Percentiles rank a stretch among this genome's conserved stretches.
Evolutionary conservation across 2,888 invertebrate species (phyloP).

Genomic region (Choreutis nemorana): DNA sequence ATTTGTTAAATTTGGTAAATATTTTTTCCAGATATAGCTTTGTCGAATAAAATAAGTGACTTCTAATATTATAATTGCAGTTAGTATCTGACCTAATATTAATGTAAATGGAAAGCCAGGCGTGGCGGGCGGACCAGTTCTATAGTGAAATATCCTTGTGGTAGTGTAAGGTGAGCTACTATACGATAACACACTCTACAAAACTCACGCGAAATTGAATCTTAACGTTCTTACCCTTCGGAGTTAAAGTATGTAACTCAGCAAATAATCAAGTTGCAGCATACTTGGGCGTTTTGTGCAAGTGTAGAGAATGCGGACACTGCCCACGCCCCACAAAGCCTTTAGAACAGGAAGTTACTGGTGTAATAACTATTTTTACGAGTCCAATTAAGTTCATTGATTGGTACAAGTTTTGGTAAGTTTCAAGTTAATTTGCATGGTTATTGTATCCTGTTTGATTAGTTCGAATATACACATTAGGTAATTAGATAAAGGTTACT

Average conservation of each 20-base stretch:
- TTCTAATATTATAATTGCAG: no score
- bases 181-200: no score
- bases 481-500: no score
- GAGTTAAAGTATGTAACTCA: no score
- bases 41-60: no score
- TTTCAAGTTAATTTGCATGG: background rate
- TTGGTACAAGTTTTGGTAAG: background rate
- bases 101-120: slow-evolving; percentile 54
- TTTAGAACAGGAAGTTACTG: slow-evolving; percentile 40
- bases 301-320: slow-evolving; percentile 56
- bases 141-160: slow-evolving; percentile 48
- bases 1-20: no score
- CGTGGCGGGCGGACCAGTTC: slow-evolving; percentile 46
- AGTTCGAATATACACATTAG: background rate
- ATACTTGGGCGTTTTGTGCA: slow-evolving; percentile 21
- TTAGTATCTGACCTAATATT: slow-evolving; percentile 27
- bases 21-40: no score
- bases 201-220: no score
- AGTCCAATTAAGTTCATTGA: background rate
- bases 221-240: no score
- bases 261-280: slow-evolving; percentile 22
- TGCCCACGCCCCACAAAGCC: slow-evolving; percentile 36
- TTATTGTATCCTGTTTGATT: background rate
- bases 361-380: slow-evolving; percentile 9
- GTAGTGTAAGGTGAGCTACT: slow-evolving; percentile 56